Evolutionary conservation across 2,797 vertebrate species (phyloP).

Genomic region (Sarcoramphus papa): DNA sequence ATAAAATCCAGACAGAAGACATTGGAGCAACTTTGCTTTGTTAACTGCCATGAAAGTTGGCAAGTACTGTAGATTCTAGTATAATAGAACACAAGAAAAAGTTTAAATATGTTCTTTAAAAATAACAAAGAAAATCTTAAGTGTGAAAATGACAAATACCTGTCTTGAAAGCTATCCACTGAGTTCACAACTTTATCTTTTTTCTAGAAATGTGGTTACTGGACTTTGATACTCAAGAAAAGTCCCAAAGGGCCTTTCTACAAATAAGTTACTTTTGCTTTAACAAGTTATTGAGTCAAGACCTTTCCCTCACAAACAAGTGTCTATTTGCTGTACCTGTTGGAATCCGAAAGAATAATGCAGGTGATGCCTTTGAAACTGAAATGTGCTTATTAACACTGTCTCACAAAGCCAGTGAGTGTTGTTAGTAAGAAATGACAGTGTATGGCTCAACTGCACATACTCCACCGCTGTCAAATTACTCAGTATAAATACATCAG

Average conservation of each 20-base stretch:
- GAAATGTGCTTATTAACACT: slow-evolving; percentile 62
- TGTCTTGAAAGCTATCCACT: background rate
- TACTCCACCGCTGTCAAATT: slow-evolving; percentile 50
- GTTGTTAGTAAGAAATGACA: slow-evolving; percentile 50
- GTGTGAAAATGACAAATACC: background rate
- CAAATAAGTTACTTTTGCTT: slow-evolving; percentile 40
- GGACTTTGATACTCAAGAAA: background rate
- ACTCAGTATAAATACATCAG: slow-evolving; percentile 40
- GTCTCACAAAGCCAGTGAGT: slow-evolving; percentile 22
- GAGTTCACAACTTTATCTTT: background rate
- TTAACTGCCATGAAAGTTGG: background rate
- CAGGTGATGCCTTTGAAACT: slow-evolving; percentile 38
- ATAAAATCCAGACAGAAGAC: background rate
- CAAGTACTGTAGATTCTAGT: background rate
- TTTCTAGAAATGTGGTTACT: background rate
- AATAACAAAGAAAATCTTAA: background rate
- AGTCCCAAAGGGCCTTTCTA: background rate
- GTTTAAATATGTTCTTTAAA: background rate
- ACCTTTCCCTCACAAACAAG: slow-evolving; percentile 47
- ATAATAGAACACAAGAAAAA: background rate
- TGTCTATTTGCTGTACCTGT: slow-evolving; percentile 41
- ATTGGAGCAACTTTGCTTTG: background rate
- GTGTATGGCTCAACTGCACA: slow-evolving; percentile 13
- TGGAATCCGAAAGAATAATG: slow-evolving; percentile 45
- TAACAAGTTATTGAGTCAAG: slow-evolving; percentile 28